Evolutionary conservation across 53 echinoderm and acorn worm species (phyloP).

Genomic region (Mesocentrotus franciscanus): DNA sequence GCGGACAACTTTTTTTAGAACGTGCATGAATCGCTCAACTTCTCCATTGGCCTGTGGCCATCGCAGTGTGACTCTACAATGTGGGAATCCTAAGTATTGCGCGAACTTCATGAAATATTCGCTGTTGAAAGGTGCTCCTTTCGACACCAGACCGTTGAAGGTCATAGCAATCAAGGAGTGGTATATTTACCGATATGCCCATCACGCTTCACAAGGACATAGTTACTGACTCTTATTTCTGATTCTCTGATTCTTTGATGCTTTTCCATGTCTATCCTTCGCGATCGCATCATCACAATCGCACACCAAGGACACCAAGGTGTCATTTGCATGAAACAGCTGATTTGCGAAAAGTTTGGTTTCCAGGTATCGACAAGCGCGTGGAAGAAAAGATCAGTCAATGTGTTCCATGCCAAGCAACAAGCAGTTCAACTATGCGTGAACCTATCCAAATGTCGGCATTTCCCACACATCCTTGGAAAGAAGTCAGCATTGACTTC

Average conservation of each 20-base stretch:
- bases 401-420: conserved; percentile 77
- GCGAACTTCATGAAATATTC: conserved; percentile 72
- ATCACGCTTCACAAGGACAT: conserved; percentile 64
- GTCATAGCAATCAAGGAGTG: no score
- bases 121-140: conserved; percentile 80
- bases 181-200: conserved; percentile 49
- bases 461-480: conserved; percentile 70
- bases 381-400: conserved; percentile 69
- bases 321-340: conserved; percentile 71
- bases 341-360: conserved; percentile 83
- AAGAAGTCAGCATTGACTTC: conserved; percentile 82
- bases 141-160: no score
- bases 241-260: conserved; percentile 9
- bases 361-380: conserved; percentile 67
- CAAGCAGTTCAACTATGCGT: conserved; percentile 25
- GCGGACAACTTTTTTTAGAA: conserved; percentile 70
- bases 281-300: conserved; percentile 55
- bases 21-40: conserved; percentile 79
- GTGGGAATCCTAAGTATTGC: conserved; percentile 74
- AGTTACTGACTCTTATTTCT: not conserved
- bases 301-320: conserved; percentile 78
- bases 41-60: conserved; percentile 82
- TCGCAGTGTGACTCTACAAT: conserved; percentile 72
- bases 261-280: conserved; percentile 57
- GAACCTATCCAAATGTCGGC: conserved; percentile 77